Evolutionary conservation across 2,888 invertebrate genomes (phyloP).

Genomic region (Morpho achilles): DNA sequence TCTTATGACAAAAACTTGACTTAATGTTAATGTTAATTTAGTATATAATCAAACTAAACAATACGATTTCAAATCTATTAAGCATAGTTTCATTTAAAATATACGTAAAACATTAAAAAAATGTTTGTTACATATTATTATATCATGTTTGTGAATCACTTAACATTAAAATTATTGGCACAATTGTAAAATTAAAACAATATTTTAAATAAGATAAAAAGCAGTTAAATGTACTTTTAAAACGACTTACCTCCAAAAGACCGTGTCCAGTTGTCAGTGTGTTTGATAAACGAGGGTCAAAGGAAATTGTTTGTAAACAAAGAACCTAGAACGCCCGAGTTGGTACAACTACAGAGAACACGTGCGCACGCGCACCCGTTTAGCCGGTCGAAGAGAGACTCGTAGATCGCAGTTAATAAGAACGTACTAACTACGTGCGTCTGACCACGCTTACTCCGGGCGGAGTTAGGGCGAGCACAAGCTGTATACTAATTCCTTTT

Average conservation of each 20-base stretch:
- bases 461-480: not conserved
- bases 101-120: too few relatives aligned
- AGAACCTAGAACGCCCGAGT: slow-evolving; percentile 7
- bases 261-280: slow-evolving; percentile 1
- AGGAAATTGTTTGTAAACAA: slow-evolving; percentile 45
- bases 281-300: slow-evolving; percentile 13
- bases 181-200: too few relatives aligned
- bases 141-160: too few relatives aligned
- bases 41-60: too few relatives aligned
- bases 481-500: not conserved
- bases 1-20: too few relatives aligned
- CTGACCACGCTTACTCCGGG: slow-evolving; percentile 9
- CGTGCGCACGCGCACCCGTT: slow-evolving; percentile 28
- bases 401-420: not conserved
- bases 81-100: too few relatives aligned
- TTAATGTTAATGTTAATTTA: too few relatives aligned
- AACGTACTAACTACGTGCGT: slow-evolving; percentile 8
- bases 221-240: not conserved
- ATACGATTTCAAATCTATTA: too few relatives aligned
- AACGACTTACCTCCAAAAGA: slow-evolving; percentile 11
- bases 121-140: too few relatives aligned
- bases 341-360: slow-evolving; percentile 6
- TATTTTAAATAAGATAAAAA: not conserved
- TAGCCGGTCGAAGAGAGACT: slow-evolving; percentile 25
- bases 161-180: too few relatives aligned